Evolutionary conservation across 1,140 invertebrate genomes (phyloP), one percentile per base, ranked within the genome.

Genomic region (Helicoverpa armigera): DNA sequence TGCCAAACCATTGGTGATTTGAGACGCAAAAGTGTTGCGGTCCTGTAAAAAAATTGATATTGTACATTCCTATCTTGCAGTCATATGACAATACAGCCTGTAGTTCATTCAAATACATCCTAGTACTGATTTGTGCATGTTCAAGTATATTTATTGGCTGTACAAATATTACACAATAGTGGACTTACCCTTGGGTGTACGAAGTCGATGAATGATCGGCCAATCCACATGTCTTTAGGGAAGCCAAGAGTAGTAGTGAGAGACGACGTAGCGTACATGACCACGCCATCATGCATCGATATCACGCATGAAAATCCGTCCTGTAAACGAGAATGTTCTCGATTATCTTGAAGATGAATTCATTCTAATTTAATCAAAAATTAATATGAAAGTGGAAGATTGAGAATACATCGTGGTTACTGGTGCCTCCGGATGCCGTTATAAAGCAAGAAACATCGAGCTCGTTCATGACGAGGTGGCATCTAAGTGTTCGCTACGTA

Each of bases 201-300:
- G 87, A 98, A 98, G 87, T 98, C 97, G 72, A 98, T 97, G 86
- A 99, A 98, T 3, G 97, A 98, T 61, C 97, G 95, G 5, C 98
- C 98, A n/a, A 98, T 94, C 97, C 97, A 98, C 96, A 98, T 97
- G 76, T 98, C 97, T 83, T 97, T 97, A 0, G 97, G 97, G 89
- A 97, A 98, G 14, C 97, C 98, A 29, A 98, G 93, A n/a, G 97
- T 95, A 4, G 96, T 94, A 0, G 96, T 96, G 48, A 98, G 95
- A 43, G 96, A 96, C 11, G 96, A 90, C 3, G 98, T 97, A 35
- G 97, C 97, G 85, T 97, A 97, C 77, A 98, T 94, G 0, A 98
- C 97, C 1, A 97, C 95, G 16, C 98, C 98, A 85, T 98, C 97
- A 51, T 96, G 95, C 96, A 98, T 97, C 2, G 98, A 98, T 80